Conservation (phyloP, 1,140 invertebrate genomes). For the Limonius californicus region DNA sequence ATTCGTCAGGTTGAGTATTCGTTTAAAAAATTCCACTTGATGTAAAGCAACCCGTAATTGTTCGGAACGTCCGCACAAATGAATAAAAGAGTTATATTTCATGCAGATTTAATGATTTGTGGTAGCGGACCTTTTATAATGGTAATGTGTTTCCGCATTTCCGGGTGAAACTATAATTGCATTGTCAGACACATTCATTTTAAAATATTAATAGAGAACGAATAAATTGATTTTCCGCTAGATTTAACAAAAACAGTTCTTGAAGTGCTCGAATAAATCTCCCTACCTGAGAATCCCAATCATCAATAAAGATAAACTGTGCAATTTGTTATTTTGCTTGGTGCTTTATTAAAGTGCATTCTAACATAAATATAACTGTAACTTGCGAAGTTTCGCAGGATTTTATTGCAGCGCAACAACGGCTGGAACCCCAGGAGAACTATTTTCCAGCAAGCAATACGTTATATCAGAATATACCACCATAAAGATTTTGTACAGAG, state of each 20-base stretch:
- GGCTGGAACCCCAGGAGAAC: not conserved
- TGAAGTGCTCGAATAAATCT: not conserved
- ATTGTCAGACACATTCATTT: not conserved
- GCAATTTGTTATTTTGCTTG: not conserved
- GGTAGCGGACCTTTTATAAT: conserved; percentile 6
- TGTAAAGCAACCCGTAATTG: conserved; percentile 23
- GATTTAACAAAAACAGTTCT: too few relatives aligned
- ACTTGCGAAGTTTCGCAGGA: not conserved
- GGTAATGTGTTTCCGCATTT: not conserved
- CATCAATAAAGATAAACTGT: not conserved
- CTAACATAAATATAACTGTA: not conserved
- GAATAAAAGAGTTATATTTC: conserved; percentile 19
- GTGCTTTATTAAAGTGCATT: not conserved
- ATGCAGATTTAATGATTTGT: conserved; percentile 6
- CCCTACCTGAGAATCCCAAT: not conserved
- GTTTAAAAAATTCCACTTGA: conserved; percentile 2
- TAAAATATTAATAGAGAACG: not conserved
- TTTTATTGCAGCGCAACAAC: not conserved
- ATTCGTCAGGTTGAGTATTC: conserved; percentile 19
- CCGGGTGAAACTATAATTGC: not conserved
- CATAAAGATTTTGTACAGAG: not conserved
- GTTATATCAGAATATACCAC: not conserved
- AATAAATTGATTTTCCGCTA: not conserved
- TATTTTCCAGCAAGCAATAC: not conserved
- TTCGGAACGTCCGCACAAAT: conserved; percentile 22